Evolutionary conservation across 2,888 invertebrate species (phyloP), one percentile per base, ranked within the genome.

Genomic region (Acronicta aceris): DNA sequence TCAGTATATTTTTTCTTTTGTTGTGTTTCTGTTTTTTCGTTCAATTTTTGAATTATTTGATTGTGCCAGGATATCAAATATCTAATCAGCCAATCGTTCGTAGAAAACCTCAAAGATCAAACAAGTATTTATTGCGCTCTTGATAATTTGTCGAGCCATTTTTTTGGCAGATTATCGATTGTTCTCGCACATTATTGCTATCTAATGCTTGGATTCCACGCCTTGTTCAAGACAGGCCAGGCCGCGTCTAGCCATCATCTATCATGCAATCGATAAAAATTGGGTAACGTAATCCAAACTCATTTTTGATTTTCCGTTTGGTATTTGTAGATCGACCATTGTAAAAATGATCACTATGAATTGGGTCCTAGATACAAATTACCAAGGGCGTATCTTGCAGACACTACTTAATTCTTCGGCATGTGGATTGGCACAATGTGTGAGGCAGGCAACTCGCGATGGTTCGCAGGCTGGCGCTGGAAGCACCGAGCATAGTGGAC

Each of bases 391-490:
- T 85, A 89, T 83, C 51, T 76, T 83, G 69, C 92, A 92, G 66
- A 93, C 89, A 6, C 67, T 72, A 50, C 67, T 75, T 25, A 93
- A 76, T 10, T 92, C 82, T 75, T 89, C 88, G 1, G 92, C 92
- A 54, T 94, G 91, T 12, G 93, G 93, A 66, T 93, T 94, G 1
- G 43, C 41, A 27, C 65, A 72, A 67, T 93, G 92, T 38, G 85
- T 86, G 1, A 57, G n/a, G 65, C 93, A 92, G 6, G 94, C 93
- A 30, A 85, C 78, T 15, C 76, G 73, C 0, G 94, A 85, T 2
- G 93, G 92, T 48, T 77, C 81, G 55, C 94, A 94, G 0, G 83
- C 49, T 1, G 94, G 93, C 0, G 88, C 86, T 12, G 94, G 93
- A 38, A 86, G 54, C 4, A 64, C 65, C 43, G 84, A 74, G 66